Percentiles rank a stretch among this genome's conserved stretches.
Evolutionary conservation across 2,888 invertebrate species (phyloP).

Genomic region (Heteromurus nitidus): DNA sequence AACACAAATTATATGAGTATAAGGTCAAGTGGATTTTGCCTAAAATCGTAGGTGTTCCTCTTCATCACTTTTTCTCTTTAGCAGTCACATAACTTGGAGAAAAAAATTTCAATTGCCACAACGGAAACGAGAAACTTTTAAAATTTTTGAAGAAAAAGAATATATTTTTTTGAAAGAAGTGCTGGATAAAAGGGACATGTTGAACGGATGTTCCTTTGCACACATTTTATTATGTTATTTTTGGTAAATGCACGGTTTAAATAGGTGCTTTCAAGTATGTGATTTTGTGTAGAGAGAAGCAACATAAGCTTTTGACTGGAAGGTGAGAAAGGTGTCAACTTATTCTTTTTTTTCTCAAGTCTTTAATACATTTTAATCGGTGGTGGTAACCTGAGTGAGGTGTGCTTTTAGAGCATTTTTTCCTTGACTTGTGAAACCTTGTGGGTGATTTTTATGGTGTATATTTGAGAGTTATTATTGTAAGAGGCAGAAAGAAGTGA

Average conservation of each 20-base stretch:
- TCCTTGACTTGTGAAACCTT: slow-evolving; percentile 31
- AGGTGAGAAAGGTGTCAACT: slow-evolving; percentile 65
- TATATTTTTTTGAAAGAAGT: slow-evolving; percentile 17
- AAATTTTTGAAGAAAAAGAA: slow-evolving; percentile 1
- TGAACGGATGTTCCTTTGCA: slow-evolving; percentile 43
- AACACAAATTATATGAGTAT: slow-evolving; percentile 55
- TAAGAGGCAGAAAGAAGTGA: not conserved
- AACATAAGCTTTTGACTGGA: slow-evolving; percentile 62
- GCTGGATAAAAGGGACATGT: no score
- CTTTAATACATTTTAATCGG: slow-evolving; percentile 64
- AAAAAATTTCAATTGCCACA: slow-evolving; percentile 12
- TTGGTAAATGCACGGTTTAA: slow-evolving; percentile 21
- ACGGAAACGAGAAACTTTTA: slow-evolving; percentile 30
- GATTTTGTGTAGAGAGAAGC: slow-evolving; percentile 21
- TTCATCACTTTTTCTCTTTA: no score
- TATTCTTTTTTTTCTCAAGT: slow-evolving; percentile 49
- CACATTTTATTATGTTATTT: not conserved
- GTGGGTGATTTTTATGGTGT: slow-evolving; percentile 61
- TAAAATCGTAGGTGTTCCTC: slow-evolving; percentile 33
- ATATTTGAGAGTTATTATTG: slow-evolving; percentile 44
- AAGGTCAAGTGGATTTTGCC: slow-evolving; percentile 64
- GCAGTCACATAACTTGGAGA: no score
- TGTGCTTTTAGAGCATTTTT: slow-evolving; percentile 15
- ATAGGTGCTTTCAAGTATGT: slow-evolving; percentile 61
- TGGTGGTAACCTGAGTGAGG: slow-evolving; percentile 42